These are phyloP conservation scores for Sebastes diploproa DNA, from an alignment of 2,797 vertebrate genomes.

Conservation along the genomic window DNA sequence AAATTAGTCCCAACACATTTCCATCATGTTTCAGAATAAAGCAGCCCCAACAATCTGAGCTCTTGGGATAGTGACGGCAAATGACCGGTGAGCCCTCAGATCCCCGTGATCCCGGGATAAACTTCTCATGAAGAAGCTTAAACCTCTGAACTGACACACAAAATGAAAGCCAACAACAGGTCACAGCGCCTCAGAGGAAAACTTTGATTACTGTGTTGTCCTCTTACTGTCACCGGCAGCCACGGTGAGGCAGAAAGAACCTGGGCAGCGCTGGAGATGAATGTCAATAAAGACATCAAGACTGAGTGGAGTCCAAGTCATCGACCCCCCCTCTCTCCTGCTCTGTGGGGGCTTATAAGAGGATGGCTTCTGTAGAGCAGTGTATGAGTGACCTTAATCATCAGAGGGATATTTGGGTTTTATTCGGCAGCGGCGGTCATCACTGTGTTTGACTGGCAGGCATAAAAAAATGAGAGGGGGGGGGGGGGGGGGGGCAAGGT, in stretches of 20 bases:
- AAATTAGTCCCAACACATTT: slow-evolving; percentile 81
- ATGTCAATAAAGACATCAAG: slow-evolving; percentile 36
- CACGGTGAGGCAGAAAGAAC: slow-evolving; percentile 1
- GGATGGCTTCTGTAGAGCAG: slow-evolving; percentile 60
- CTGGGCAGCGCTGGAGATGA: slow-evolving; percentile 18
- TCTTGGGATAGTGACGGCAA: slow-evolving; percentile 62
- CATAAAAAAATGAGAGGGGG: slow-evolving; percentile 61
- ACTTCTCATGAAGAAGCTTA: slow-evolving; percentile 71
- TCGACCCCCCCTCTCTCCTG: neutral
- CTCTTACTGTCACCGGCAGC: neutral
- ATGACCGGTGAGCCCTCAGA: slow-evolving; percentile 74
- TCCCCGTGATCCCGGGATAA: slow-evolving; percentile 79
- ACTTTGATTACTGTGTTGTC: slow-evolving; percentile 46
- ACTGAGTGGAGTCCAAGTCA: slow-evolving; percentile 17
- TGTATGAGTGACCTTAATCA: slow-evolving; percentile 82
- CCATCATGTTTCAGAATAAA: slow-evolving; percentile 75
- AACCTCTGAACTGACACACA: slow-evolving; percentile 71
- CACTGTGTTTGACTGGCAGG: slow-evolving; percentile 68
- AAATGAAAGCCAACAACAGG: slow-evolving; percentile 72
- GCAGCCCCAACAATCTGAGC: slow-evolving; percentile 67
- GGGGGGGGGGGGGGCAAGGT: slow-evolving; percentile 53
- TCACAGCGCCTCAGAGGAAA: slow-evolving; percentile 57
- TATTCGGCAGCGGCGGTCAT: slow-evolving; percentile 67
- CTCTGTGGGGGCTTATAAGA: slow-evolving; percentile 54
- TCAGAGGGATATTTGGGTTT: slow-evolving; percentile 79